A percentile compares a stretch with the other conserved stretches of the same genome.
phyloP scores from a whole-genome alignment of 1,140 invertebrate genomes.

The Temnothorax longispinosus region DNA sequence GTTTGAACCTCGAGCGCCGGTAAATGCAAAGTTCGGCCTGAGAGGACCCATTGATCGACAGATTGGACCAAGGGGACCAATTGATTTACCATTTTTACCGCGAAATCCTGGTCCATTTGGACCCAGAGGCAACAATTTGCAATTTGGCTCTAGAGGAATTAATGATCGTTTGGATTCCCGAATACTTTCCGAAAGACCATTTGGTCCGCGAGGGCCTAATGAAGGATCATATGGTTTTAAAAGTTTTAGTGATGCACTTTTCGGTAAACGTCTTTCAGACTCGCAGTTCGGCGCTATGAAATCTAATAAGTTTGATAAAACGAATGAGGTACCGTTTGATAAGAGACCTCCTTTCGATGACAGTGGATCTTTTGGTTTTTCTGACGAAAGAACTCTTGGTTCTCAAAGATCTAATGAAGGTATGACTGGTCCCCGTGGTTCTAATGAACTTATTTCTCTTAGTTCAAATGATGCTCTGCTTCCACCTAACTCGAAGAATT shows the following conservation, averaged over 20 bases:
- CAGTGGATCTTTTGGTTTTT: neutral
- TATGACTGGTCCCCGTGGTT: neutral
- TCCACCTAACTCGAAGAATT: constrained; percentile 24
- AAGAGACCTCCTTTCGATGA: constrained; percentile 15
- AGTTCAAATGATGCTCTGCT: constrained; percentile 15
- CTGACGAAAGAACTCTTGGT: constrained; percentile 22
- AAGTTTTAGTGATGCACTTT: constrained; percentile 10
- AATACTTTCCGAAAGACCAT: constrained; percentile 35
- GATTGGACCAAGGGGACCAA: constrained; percentile 38
- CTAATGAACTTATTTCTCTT: constrained; percentile 32
- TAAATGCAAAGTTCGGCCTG: constrained; percentile 45
- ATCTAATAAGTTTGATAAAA: constrained; percentile 8
- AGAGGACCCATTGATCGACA: constrained; percentile 55
- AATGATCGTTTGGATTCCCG: constrained; percentile 39
- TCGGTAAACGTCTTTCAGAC: constrained; percentile 3
- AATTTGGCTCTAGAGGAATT: constrained; percentile 40
- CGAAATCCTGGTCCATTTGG: constrained; percentile 48
- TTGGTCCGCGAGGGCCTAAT: constrained; percentile 17
- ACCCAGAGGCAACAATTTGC: constrained; percentile 44
- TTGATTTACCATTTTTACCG: constrained; percentile 40
- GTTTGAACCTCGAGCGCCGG: constrained; percentile 14
- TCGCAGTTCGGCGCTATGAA: neutral
- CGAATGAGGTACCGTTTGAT: neutral
- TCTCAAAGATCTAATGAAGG: constrained; percentile 5
- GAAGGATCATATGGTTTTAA: constrained; percentile 28